Base-by-base conservation (phyloP, 2,888 invertebrate species). In the Pseudanteris insignis region DNA sequence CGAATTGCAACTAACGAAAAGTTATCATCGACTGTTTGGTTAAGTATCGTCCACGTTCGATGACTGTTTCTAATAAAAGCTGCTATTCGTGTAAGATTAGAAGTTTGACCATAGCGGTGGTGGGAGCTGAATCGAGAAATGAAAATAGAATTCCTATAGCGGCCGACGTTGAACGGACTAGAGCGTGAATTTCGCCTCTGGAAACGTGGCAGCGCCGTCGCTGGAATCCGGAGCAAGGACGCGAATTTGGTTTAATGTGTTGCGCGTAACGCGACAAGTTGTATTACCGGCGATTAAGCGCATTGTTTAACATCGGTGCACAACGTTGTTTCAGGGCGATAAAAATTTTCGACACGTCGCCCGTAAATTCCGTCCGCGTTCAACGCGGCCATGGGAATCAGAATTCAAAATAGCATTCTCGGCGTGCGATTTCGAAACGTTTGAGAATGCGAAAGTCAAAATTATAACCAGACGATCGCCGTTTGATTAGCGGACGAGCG, bases 61-160 rank as follows among this genome's bases (percentile, higher is more conserved):
- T 75, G 71, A 76, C 76, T 75, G 77, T 63, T 70, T 74, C 74
- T 73, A 73, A 76, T 70, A 73, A 72, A 75, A 72, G 73, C 70
- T 63, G 55, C 62, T n/a, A 63, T 67, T 68, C 66, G 66, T 25
- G 41, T 43, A 47, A 47, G 34, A 43, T 50, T 55, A 65, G 62
- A 67, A 5, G 61, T 65, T 51, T 60, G 55, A 44, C 63, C 70
- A 67, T 63, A 63, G 75, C 73, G 76, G 75, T 73, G 76, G 75
- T 76, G 76, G 75, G 75, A 77, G 75, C 71, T 71, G 71, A 68
- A 71, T 70, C 69, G 70, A 67, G 69, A 66, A 75, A 66, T 76
- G 70, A 76, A 76, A 76, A 76, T 76, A 76, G 76, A 73, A 51
- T 48, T 28, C 37, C 40, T 36, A 51, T 30, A 32, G 21, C 68